Percentiles rank a stretch among this genome's conserved stretches.
Conservation (phyloP, 2,888 invertebrate genomes). For the Desoria tigrina region DNA sequence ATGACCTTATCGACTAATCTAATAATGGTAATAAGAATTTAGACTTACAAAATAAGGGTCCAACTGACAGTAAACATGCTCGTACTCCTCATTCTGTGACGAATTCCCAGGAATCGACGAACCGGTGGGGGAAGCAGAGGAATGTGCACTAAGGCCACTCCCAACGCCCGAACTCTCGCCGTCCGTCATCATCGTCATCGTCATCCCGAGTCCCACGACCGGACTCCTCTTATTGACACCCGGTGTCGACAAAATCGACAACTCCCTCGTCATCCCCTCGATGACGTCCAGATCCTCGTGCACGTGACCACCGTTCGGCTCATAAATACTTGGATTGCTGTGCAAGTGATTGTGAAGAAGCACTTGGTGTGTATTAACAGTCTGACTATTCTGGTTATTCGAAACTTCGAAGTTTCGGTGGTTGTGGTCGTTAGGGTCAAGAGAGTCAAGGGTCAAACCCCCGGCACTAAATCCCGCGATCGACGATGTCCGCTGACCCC, state of each 20-base stretch:
- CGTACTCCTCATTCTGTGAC: constrained; percentile 47
- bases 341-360: too few relatives aligned
- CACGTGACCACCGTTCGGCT: constrained; percentile 13
- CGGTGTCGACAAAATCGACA: constrained; percentile 9
- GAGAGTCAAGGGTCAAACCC: constrained; percentile 16
- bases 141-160: constrained; percentile 46
- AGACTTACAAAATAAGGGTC: constrained; percentile 53
- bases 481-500: constrained; percentile 39
- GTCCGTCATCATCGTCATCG: constrained; percentile 45
- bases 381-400: not conserved
- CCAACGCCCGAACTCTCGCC: constrained; percentile 51
- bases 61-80: constrained; percentile 52
- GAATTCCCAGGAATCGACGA: constrained; percentile 41
- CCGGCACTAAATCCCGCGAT: constrained; percentile 45
- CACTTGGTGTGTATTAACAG: too few relatives aligned
- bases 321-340: constrained; percentile 16
- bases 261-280: not conserved
- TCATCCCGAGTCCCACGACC: constrained; percentile 24
- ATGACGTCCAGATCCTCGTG: not conserved
- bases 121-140: constrained; percentile 50
- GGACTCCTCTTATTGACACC: constrained; percentile 3
- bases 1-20: too few relatives aligned
- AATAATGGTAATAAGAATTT: too few relatives aligned
- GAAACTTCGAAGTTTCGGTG: not conserved
- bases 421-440: constrained; percentile 39